A percentile compares a stretch with the other conserved stretches of the same genome.
These are phyloP conservation scores for Lapara coniferarum DNA, from an alignment of 2,888 invertebrate species.

Conservation along the genomic window DNA sequence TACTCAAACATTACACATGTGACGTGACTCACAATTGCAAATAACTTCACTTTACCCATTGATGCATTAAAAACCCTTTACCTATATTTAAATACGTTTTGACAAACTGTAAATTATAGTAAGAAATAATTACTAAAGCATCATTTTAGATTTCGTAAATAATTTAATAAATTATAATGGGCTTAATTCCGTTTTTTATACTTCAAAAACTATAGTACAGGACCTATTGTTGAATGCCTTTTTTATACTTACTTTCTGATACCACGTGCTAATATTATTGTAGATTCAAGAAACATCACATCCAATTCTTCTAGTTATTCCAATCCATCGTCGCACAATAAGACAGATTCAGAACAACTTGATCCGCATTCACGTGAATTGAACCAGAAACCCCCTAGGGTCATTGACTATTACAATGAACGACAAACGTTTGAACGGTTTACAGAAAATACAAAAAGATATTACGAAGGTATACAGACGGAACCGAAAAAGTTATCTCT, in stretches of 20 bases:
- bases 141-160: not conserved
- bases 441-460: slow-evolving; percentile 42
- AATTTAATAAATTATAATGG: not conserved
- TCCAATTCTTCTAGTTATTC: slow-evolving; percentile 51
- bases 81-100: no score
- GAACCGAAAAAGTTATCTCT: slow-evolving; percentile 39
- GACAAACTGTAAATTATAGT: no score
- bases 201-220: no score
- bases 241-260: no score
- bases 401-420: slow-evolving; percentile 42
- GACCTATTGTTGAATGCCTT: no score
- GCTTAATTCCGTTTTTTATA: not conserved
- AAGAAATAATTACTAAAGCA: no score
- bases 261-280: slow-evolving; percentile 18
- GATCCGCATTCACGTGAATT: slow-evolving; percentile 24
- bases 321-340: slow-evolving; percentile 62
- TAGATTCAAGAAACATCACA: slow-evolving; percentile 45
- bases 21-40: no score
- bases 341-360: slow-evolving; percentile 44
- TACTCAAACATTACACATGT: no score
- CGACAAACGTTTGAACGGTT: slow-evolving; percentile 42
- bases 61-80: no score
- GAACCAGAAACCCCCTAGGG: slow-evolving; percentile 35
- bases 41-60: no score
- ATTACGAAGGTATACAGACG: slow-evolving; percentile 36